Evolutionary conservation across 2,888 invertebrate genomes (phyloP).

Genomic region (Lithophane semibrunnea): DNA sequence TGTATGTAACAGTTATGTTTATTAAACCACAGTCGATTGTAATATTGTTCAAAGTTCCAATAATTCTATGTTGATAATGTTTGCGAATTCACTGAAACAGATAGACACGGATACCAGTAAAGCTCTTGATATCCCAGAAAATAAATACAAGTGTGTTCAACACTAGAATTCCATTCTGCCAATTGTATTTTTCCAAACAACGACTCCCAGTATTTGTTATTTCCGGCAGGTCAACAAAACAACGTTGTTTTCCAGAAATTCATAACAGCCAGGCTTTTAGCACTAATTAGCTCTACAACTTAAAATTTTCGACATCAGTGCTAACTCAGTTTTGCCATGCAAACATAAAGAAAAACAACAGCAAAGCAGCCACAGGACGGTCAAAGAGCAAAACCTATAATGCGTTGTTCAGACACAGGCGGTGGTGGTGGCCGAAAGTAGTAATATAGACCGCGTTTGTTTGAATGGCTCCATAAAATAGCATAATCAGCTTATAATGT

Average conservation of each 20-base stretch:
- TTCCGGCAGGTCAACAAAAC: constrained; percentile 27
- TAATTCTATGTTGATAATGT: not conserved
- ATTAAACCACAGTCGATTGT: not conserved
- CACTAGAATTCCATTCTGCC: not conserved
- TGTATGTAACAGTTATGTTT: not conserved
- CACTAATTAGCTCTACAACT: constrained; percentile 26
- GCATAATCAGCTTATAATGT: not conserved
- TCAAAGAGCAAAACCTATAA: constrained; percentile 1
- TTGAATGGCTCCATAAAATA: not conserved
- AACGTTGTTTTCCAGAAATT: constrained; percentile 21
- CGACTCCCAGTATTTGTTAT: not conserved
- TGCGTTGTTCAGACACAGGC: not conserved
- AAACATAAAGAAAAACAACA: constrained; percentile 42
- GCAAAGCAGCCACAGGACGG: not conserved
- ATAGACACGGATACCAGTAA: not conserved
- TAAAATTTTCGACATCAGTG: constrained; percentile 24
- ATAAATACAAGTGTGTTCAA: not conserved
- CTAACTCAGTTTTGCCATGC: constrained; percentile 1
- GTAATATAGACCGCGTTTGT: not conserved
- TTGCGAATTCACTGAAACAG: not conserved
- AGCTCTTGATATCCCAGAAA: not conserved
- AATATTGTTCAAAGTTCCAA: not conserved
- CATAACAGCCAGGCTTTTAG: constrained; percentile 37
- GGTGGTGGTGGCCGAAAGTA: no score
- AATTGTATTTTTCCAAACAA: not conserved